A percentile compares a stretch with the other conserved stretches of the same genome.
These are phyloP conservation scores for Pleuronectes platessa DNA, from an alignment of 2,113 vertebrate species.

Conservation along the genomic window DNA sequence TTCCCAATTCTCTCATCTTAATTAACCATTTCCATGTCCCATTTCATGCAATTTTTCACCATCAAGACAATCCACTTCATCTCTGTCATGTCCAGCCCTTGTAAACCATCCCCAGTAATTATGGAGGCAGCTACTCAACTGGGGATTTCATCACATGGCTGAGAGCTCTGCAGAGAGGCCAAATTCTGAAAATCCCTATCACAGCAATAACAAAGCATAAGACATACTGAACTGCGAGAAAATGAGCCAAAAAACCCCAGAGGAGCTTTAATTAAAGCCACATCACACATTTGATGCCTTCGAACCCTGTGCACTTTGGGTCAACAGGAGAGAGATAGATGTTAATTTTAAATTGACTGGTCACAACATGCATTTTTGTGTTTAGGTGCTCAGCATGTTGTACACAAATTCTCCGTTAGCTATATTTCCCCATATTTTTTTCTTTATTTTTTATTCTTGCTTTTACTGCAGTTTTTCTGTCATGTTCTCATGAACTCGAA, in stretches of 20 bases:
- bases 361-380: no score
- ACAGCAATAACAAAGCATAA: slow-evolving; percentile 61
- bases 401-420: no score
- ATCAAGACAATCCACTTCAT: slow-evolving; percentile 62
- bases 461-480: neutral
- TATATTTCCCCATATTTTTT: no score
- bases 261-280: slow-evolving; percentile 51
- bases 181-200: slow-evolving; percentile 64
- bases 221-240: slow-evolving; percentile 42
- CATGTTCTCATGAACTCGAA: neutral
- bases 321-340: neutral
- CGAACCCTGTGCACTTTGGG: slow-evolving; percentile 25
- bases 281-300: slow-evolving; percentile 20
- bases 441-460: no score
- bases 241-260: slow-evolving; percentile 37
- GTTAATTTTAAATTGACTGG: slow-evolving; percentile 45
- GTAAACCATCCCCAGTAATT: slow-evolving; percentile 63
- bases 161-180: slow-evolving; percentile 54
- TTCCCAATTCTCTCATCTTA: slow-evolving; percentile 32
- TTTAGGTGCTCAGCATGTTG: no score
- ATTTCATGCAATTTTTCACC: slow-evolving; percentile 51
- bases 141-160: slow-evolving; percentile 68
- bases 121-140: slow-evolving; percentile 47
- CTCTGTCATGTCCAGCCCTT: slow-evolving; percentile 46
- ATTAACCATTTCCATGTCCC: slow-evolving; percentile 40